Conservation (phyloP, 2,113 vertebrate genomes). For the Sialia sialis region DNA sequence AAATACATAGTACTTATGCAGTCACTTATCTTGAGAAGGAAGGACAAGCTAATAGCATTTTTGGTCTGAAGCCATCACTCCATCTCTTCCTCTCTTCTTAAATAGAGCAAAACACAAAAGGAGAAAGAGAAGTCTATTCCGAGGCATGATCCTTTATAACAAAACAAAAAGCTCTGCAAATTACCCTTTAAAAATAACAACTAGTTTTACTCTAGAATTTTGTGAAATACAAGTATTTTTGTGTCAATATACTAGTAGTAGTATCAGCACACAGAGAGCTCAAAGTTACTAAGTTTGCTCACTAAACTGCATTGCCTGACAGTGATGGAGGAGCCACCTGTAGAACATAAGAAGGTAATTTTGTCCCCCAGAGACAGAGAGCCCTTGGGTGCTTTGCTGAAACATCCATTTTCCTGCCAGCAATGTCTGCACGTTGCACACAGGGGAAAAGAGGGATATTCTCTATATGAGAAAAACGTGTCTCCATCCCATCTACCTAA, state of each 20-base stretch:
- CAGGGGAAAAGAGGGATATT: not conserved
- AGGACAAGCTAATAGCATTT: not conserved
- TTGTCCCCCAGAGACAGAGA: not conserved
- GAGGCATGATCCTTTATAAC: not conserved
- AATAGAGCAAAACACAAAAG: not conserved
- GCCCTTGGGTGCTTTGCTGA: not conserved
- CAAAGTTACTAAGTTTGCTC: not conserved
- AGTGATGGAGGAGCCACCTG: not conserved
- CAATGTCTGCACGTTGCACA: not conserved
- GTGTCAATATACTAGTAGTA: not conserved
- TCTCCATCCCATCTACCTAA: not conserved
- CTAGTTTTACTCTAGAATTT: not conserved
- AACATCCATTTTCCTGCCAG: not conserved
- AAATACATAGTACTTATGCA: not conserved
- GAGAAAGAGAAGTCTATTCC: not conserved
- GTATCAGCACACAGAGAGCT: not conserved
- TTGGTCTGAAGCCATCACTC: not conserved
- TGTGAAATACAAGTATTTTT: not conserved
- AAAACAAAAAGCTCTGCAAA: not conserved
- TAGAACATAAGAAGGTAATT: not conserved
- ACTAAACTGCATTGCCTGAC: not conserved
- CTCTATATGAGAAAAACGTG: not conserved
- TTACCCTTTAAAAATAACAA: not conserved
- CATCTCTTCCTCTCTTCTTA: not conserved
- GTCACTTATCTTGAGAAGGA: not conserved